These are phyloP conservation scores for Ariolimax columbianus DNA, from an alignment of 2,888 invertebrate genomes.

Conservation along the genomic window DNA sequence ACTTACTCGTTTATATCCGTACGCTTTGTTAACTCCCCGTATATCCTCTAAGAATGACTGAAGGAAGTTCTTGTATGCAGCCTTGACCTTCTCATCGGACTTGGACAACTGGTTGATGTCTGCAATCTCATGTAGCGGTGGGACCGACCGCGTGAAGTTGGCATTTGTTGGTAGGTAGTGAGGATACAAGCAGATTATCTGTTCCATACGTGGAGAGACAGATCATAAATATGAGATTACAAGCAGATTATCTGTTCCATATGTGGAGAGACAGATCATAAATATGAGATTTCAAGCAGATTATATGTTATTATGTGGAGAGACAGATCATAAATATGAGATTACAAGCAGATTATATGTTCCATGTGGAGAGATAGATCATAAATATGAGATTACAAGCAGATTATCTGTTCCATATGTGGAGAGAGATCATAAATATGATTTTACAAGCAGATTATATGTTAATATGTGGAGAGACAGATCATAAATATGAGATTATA, in stretches of 20 bases:
- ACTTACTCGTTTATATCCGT: constrained; percentile 73
- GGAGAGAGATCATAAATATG: too few species aligned
- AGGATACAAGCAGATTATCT: constrained; percentile 80
- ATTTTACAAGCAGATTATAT: too few species aligned
- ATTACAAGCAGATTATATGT: too few species aligned
- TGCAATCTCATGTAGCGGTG: constrained; percentile 80
- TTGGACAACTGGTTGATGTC: constrained; percentile 79
- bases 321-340: too few species aligned
- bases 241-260: background rate
- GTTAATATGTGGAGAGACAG: too few species aligned
- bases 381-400: too few species aligned
- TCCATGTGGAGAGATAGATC: too few species aligned
- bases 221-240: background rate
- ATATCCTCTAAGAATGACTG: constrained; percentile 77
- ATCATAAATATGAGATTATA: constrained; percentile 80
- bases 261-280: background rate
- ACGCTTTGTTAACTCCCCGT: constrained; percentile 67
- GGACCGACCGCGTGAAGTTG: constrained; percentile 79
- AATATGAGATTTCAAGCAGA: too few species aligned
- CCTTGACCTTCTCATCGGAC: constrained; percentile 71
- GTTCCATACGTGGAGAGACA: constrained; percentile 34
- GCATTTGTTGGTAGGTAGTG: constrained; percentile 77
- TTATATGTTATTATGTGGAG: too few species aligned
- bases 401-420: too few species aligned
- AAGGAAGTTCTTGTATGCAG: constrained; percentile 78